Evolutionary conservation across 2,888 invertebrate species (phyloP), one percentile per base, ranked within the genome.

Genomic region (Saturnia pavonia): DNA sequence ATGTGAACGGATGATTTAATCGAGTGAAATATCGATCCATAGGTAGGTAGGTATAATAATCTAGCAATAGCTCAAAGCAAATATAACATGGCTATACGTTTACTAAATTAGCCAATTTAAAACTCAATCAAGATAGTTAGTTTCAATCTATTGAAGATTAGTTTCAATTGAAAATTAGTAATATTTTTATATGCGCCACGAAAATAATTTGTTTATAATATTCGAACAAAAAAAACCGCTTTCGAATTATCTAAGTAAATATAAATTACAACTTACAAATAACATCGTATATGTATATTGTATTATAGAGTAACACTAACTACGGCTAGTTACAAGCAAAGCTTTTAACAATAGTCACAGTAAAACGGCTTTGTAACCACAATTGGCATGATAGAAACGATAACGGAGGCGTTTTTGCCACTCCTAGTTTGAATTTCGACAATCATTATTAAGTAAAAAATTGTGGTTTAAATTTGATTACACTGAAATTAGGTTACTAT

Each of bases 351-450:
- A 87, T 86, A 83, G 82, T 84, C 79, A 79, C 78, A 80, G 85
- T 86, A 83, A 85, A 79, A 85, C 84, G 86, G 87, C 84, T 78
- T 40, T 83, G 78, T 78, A 85, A 89, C 88, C 88, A 84, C 89
- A 90, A 81, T 81, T 80, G 78, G 78, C 80, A 80, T 82, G 77
- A 80, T 80, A 77, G 78, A 72, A 80, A 80, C 78, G 78, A 80
- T 89, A 88, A 88, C 88, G 88, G 88, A 77, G 78, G 71, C 72
- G 81, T 89, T 89, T 89, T 90, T 88, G 82, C 82, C 72, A 78
- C 78, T 73, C 72, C 80, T 84, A 77, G 84, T 87, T 87, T 83
- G 79, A 77, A 80, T 78, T 83, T 78, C 78, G 78, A 84, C 82
- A 84, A 82, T 83, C 78, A 78, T 77, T 78, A 78, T 79, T 77